phyloP scores from a whole-genome alignment of 2,888 invertebrate species.

The Phasia obesa region DNA sequence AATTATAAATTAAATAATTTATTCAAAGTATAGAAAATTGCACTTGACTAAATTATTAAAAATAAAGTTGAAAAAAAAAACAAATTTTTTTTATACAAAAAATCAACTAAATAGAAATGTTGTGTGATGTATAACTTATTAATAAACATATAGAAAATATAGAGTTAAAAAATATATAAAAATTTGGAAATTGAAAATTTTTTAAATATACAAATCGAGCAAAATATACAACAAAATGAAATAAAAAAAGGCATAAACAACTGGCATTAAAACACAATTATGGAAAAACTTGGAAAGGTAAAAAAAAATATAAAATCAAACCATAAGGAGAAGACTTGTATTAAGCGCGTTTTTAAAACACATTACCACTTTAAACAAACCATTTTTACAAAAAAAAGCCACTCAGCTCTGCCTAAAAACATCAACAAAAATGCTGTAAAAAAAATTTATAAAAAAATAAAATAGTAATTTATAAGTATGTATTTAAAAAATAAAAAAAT shows the following conservation, averaged over 20 bases:
- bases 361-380: slow-evolving; percentile 61
- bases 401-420: slow-evolving; percentile 60
- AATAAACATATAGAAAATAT: slow-evolving; percentile 1
- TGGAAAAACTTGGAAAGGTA: background rate
- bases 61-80: slow-evolving; percentile 13
- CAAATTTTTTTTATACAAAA: slow-evolving; percentile 26
- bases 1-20: slow-evolving; percentile 45
- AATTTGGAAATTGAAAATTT: slow-evolving; percentile 30
- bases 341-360: slow-evolving; percentile 55
- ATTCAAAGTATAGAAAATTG: slow-evolving; percentile 49
- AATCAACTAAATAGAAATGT: slow-evolving; percentile 38
- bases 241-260: slow-evolving; percentile 52
- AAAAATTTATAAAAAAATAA: slow-evolving; percentile 18
- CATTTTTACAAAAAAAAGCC: slow-evolving; percentile 58
- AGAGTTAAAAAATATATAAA: slow-evolving; percentile 31
- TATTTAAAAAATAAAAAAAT: too few species aligned
- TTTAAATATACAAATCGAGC: slow-evolving; percentile 51
- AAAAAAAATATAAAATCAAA: slow-evolving; percentile 60
- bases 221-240: slow-evolving; percentile 24
- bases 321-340: slow-evolving; percentile 69
- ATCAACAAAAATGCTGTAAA: slow-evolving; percentile 53
- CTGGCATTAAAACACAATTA: slow-evolving; percentile 48
- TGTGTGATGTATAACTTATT: slow-evolving; percentile 52
- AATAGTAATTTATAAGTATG: background rate
- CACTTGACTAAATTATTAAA: slow-evolving; percentile 48